Evolutionary conservation across 2,113 vertebrate species (phyloP), one percentile per base, ranked within the genome.

Genomic region (Gallinago jamesoni): DNA sequence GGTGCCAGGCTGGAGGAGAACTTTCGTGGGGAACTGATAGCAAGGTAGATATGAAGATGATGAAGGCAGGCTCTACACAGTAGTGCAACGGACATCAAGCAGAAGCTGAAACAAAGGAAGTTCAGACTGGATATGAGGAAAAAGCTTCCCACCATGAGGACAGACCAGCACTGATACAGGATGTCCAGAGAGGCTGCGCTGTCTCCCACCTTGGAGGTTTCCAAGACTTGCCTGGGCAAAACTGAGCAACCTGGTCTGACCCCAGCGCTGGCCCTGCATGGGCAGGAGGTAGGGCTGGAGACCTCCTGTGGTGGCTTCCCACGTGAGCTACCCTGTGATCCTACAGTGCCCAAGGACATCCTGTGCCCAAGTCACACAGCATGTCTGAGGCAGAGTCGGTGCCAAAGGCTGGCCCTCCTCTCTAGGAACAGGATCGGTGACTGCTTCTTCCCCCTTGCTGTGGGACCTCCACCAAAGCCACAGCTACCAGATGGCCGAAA

Each of bases 401-500:
- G 75, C 67, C 85, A 77, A 93, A 70, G 0, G 1, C 37, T 52
- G 60, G 20, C 52, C 72, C 31, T 67, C 64, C 83, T 82, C 33
- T 74, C 81, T 66, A 95, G 89, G 94, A 94, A 89, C 53, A 75
- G 48, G 39, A 39, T 33, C n/a, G 48, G 35, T 39, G 56, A 48
- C 12, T 67, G 39, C 66, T 70, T 35, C 70, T 92, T 78, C 82
- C 74, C 83, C 92, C 92, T 79, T 75, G 80, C 83, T 84, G 68
- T 23, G 77, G 69, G 89, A 95, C 86, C 95, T 76, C 88, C 94
- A 90, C 57, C 53, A 84, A 90, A 80, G 72, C 83, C 92, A 62
- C 92, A 94, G 86, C 84, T 84, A 57, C 86, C 95, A 96, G 80
- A 93, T 94, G 94, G 83, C 80, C 5, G 11, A 93, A 92, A 97